Conservation (phyloP, 1,140 invertebrate genomes). For the Neoseiulus cucumeris region DNA sequence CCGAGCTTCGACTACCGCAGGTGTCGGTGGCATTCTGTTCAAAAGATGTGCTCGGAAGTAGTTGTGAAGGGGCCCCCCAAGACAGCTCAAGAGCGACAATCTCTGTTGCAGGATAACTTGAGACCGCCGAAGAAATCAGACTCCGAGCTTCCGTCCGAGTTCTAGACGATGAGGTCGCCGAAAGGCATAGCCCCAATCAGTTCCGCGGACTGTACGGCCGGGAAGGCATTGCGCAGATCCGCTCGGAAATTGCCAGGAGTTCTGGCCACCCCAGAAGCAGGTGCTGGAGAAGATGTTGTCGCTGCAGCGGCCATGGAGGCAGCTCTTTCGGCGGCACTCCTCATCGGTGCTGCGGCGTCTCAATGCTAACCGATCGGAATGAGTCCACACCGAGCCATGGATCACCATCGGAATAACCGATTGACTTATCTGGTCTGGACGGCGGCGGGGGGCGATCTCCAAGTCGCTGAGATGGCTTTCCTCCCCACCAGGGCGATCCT, state of each 20-base stretch:
- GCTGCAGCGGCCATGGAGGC: no score
- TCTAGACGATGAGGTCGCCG: background rate
- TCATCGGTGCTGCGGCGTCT: background rate
- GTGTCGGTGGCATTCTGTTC: background rate
- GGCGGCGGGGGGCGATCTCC: background rate
- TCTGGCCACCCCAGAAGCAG: no score
- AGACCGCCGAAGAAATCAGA: background rate
- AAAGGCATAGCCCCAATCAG: background rate
- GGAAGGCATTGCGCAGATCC: background rate
- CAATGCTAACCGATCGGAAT: background rate
- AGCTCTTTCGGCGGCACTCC: background rate
- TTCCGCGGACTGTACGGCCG: background rate
- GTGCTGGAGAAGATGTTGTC: no score
- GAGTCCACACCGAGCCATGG: background rate
- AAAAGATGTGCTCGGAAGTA: background rate
- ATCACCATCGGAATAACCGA: background rate
- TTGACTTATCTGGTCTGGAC: background rate
- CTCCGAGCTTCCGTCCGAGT: background rate
- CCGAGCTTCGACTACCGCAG: background rate
- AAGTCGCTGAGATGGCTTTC: background rate
- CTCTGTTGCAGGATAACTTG: background rate
- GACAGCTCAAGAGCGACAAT: background rate
- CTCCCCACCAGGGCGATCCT: no score
- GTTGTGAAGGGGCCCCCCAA: background rate
- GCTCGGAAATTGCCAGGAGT: background rate